These are phyloP conservation scores for Papilio dardanus DNA, from an alignment of 1,140 invertebrate genomes.

Conservation along the genomic window DNA sequence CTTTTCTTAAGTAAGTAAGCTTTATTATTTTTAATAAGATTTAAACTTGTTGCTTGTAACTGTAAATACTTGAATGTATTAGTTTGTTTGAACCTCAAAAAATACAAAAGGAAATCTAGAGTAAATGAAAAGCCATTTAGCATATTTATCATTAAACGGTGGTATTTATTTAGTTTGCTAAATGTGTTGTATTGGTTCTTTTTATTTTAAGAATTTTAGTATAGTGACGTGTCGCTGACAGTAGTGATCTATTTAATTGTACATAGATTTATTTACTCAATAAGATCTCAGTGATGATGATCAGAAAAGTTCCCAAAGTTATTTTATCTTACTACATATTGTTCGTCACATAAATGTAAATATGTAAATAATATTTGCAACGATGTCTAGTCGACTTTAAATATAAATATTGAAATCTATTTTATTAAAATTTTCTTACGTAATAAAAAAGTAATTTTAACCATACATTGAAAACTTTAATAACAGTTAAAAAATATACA, in stretches of 20 bases:
- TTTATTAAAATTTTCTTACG: constrained; percentile 6
- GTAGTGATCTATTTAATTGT: neutral
- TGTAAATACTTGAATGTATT: too few species aligned
- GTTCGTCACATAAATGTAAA: neutral
- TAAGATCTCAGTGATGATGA: neutral
- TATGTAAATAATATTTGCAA: neutral
- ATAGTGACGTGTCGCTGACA: too few species aligned
- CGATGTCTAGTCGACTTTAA: neutral
- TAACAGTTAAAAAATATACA: neutral
- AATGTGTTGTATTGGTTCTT: too few species aligned
- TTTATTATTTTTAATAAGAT: neutral
- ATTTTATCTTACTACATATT: neutral
- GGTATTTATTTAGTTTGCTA: too few species aligned
- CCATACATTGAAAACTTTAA: neutral
- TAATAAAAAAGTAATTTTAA: neutral
- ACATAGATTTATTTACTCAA: neutral
- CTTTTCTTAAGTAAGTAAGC: neutral
- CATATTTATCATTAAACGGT: too few species aligned
- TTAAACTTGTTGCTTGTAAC: too few species aligned
- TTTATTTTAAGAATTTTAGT: too few species aligned
- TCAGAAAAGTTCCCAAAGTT: neutral
- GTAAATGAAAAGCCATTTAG: too few species aligned
- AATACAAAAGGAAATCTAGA: too few species aligned
- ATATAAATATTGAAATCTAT: neutral
- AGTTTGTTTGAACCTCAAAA: too few species aligned